Evolutionary conservation across 2,797 vertebrate species (phyloP).

Genomic region (Argentina silus): DNA sequence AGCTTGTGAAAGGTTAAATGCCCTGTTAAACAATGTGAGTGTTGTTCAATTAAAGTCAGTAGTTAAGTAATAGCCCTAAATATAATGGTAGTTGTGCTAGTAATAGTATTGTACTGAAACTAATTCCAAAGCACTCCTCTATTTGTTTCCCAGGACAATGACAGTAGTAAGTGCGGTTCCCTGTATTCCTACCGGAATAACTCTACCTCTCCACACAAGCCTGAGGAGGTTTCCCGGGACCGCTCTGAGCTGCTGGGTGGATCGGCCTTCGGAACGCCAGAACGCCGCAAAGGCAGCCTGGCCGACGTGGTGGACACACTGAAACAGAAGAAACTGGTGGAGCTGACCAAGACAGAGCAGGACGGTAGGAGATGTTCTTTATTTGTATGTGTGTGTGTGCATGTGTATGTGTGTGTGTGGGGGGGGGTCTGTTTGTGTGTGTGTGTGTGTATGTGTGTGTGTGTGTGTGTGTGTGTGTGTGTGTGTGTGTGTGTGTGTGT

Average conservation of each 20-base stretch:
- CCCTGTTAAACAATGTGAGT: too few relatives aligned
- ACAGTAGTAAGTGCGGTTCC: conserved; percentile 91
- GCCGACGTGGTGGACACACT: conserved; percentile 96
- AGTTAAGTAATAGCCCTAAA: too few relatives aligned
- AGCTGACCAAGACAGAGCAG: conserved; percentile 94
- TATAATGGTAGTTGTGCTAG: too few relatives aligned
- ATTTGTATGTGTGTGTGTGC: background rate
- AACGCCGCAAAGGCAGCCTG: conserved; percentile 94
- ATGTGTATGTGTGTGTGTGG: background rate
- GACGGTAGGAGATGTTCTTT: conserved; percentile 80
- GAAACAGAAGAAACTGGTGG: conserved; percentile 97
- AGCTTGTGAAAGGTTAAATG: too few relatives aligned
- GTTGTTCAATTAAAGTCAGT: background rate
- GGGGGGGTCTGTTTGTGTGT: background rate
- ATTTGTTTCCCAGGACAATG: conserved; percentile 82
- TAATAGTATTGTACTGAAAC: too few relatives aligned
- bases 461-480: conserved; percentile 5
- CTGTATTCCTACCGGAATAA: conserved; percentile 92
- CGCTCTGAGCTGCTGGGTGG: conserved; percentile 84
- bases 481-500: background rate
- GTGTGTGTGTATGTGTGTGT: background rate
- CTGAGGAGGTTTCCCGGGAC: conserved; percentile 89
- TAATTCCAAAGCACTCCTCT: background rate
- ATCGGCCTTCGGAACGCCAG: conserved; percentile 90
- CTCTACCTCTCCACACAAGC: conserved; percentile 94